These are phyloP conservation scores for Clivina fossor DNA, from an alignment of 2,888 invertebrate genomes.

Conservation along the genomic window DNA sequence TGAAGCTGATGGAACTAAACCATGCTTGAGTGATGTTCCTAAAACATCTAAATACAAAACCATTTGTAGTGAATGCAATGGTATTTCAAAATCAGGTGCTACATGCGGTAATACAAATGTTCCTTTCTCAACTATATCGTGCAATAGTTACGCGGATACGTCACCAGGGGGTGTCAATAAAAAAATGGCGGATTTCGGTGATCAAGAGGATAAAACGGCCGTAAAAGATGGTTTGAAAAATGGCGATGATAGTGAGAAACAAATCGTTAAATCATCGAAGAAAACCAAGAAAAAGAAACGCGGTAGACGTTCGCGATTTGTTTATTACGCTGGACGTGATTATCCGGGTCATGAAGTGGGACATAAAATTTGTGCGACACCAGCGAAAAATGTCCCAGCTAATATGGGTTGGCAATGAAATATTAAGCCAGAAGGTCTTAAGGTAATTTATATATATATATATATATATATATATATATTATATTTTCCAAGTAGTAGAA, in stretches of 20 bases:
- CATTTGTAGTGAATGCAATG: no score
- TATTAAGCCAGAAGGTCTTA: conserved; percentile 32
- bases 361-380: conserved; percentile 56
- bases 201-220: no score
- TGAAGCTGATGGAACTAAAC: no score
- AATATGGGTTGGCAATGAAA: conserved; percentile 73
- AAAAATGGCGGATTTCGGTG: no score
- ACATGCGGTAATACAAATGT: conserved; percentile 41
- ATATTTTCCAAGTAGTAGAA: no score
- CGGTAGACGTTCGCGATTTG: conserved; percentile 39
- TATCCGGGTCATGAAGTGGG: conserved; percentile 63
- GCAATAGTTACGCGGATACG: not conserved
- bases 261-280: not conserved
- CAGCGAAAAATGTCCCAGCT: conserved; percentile 61
- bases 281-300: no score
- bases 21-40: no score
- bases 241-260: not conserved
- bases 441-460: no score
- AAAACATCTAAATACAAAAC: no score
- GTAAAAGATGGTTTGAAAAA: no score
- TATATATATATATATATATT: no score
- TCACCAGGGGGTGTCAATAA: not conserved
- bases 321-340: conserved; percentile 56
- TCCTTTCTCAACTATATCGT: conserved; percentile 32
- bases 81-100: conserved; percentile 18